A percentile compares a stretch with the other conserved stretches of the same genome.
Conservation (phyloP, 2,888 invertebrate species). For the Achlya flavicornis region DNA sequence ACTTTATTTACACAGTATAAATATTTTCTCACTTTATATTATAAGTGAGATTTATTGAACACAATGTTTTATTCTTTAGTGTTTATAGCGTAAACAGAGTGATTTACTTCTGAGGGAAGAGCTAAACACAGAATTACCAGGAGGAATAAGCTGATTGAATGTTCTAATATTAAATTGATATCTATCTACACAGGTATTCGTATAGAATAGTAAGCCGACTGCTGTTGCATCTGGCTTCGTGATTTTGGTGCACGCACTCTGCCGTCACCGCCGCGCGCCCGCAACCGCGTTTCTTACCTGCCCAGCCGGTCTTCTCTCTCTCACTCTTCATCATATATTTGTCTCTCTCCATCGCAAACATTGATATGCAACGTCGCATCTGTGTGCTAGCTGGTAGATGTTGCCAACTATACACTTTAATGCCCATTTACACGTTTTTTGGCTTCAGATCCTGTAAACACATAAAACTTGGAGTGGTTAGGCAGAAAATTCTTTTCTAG, state of each 20-base stretch:
- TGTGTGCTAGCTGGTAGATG: slow-evolving; percentile 26
- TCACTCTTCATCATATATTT: slow-evolving; percentile 31
- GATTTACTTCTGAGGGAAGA: no score
- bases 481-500: neutral
- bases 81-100: no score
- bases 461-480: neutral
- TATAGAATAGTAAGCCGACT: slow-evolving; percentile 36
- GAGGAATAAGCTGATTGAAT: no score
- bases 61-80: neutral
- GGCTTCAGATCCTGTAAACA: slow-evolving; percentile 9
- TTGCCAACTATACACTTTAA: slow-evolving; percentile 36
- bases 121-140: no score
- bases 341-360: slow-evolving; percentile 44
- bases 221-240: slow-evolving; percentile 62
- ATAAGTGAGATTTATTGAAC: neutral
- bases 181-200: neutral
- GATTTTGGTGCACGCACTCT: slow-evolving; percentile 56
- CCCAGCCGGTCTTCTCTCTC: slow-evolving; percentile 58
- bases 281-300: slow-evolving; percentile 48
- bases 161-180: neutral
- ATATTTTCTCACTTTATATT: neutral
- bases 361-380: slow-evolving; percentile 50
- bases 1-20: neutral
- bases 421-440: slow-evolving; percentile 26
- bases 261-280: slow-evolving; percentile 20